Percentiles rank a stretch among this genome's conserved stretches.
phyloP scores from a whole-genome alignment of 2,797 vertebrate genomes.

The Adrianichthys oophorus region DNA sequence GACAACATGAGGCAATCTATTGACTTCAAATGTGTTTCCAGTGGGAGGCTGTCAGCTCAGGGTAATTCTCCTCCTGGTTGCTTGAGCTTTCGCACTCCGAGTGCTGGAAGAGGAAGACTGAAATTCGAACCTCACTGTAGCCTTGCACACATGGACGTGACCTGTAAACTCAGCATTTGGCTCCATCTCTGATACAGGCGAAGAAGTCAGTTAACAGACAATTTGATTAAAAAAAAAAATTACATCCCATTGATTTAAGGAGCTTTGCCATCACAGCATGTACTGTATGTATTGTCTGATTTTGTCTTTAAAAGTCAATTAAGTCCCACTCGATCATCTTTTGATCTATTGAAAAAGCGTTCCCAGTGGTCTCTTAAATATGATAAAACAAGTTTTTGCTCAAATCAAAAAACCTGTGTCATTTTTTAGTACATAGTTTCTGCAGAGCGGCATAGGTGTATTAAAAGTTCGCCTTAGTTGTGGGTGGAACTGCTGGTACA shows the following conservation, averaged over 20 bases:
- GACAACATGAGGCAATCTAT: slow-evolving; percentile 31
- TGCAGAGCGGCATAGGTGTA: too few relatives aligned
- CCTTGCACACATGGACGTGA: slow-evolving; percentile 7
- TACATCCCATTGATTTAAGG: too few relatives aligned
- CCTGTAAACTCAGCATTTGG: slow-evolving; percentile 6
- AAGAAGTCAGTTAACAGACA: slow-evolving; percentile 14
- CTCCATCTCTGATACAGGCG: slow-evolving; percentile 26
- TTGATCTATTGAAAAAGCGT: too few relatives aligned
- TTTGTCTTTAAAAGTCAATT: slow-evolving; percentile 43
- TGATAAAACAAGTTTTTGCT: too few relatives aligned
- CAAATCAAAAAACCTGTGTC: too few relatives aligned
- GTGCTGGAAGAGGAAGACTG: slow-evolving; percentile 38
- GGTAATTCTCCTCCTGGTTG: slow-evolving; percentile 66
- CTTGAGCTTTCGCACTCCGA: slow-evolving; percentile 28
- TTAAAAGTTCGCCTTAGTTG: too few relatives aligned
- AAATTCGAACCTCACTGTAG: slow-evolving; percentile 50
- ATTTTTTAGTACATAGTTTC: too few relatives aligned
- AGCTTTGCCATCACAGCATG: slow-evolving; percentile 5
- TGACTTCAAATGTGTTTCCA: slow-evolving; percentile 36
- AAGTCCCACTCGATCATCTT: neutral
- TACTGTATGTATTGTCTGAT: slow-evolving; percentile 2
- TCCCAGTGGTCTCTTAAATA: too few relatives aligned
- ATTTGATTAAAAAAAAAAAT: neutral
- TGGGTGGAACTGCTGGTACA: too few relatives aligned
- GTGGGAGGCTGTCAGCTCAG: slow-evolving; percentile 46